Base-by-base conservation (phyloP, 2,797 vertebrate genomes). In the Chiroxiphia lanceolata region DNA sequence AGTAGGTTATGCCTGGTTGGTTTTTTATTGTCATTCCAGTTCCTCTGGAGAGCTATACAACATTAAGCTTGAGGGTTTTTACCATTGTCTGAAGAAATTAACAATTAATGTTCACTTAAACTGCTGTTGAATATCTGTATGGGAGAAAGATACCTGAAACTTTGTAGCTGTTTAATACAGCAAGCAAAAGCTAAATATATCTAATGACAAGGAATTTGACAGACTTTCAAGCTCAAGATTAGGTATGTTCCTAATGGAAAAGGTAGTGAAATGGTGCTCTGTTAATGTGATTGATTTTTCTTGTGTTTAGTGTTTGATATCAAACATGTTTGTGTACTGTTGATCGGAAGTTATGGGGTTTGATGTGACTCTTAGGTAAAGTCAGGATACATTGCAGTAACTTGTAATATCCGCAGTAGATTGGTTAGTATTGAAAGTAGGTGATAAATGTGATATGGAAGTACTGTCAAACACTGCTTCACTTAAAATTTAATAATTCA, bases 321-420 rank as follows among this genome's bases (percentile, higher is more conserved):
- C 26, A 48, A 61, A 7, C 6, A 4, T 14, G 16, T 74, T 82
- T 82, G 27, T 77, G 27, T 64, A 15, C 18, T 51, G 0, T 38
- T 51, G 64, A 31, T 68, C 27, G n/a, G 40, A 85, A 80, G 34
- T 40, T 84, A 15, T 0, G 2, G 6, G 4, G 11, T 54, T 89
- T 29, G 36, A 29, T 48, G 22, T 36, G 51, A 20, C 48, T 80
- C 15, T 34, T 15, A 2, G 33, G 33, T 44, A 20, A 59, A 45
- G 64, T 69, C 45, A 21, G 10, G 38, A 25, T 57, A 15, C 0
- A 0, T 68, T 65, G 22, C 59, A 68, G 20, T 54, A 33, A 53
- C 2, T 5, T 4, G 2, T 61, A 25, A 11, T 76, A 54, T 4
- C 14, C 13, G 16, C 48, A 47, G 38, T 31, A 42, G 34, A 11